Percentiles rank a stretch among this genome's conserved stretches.
These are phyloP conservation scores for Piaya cayana DNA, from an alignment of 2,113 vertebrate genomes.

Conservation along the genomic window DNA sequence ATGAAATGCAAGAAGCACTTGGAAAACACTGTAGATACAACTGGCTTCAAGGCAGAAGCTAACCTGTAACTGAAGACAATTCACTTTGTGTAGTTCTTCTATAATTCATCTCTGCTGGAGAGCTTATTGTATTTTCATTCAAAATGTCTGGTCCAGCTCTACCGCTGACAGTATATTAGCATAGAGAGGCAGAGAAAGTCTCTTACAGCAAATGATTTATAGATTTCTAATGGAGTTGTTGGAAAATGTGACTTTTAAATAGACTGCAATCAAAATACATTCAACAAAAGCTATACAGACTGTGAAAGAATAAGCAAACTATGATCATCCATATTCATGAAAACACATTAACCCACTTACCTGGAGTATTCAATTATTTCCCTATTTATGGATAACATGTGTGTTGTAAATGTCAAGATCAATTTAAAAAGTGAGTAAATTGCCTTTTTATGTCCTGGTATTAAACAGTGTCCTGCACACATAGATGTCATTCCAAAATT, in stretches of 20 bases:
- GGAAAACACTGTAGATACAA: neutral
- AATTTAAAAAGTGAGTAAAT: conserved; percentile 41
- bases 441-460: conserved; percentile 22
- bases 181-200: neutral
- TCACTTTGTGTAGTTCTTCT: neutral
- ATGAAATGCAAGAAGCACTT: neutral
- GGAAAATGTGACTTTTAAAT: conserved; percentile 11
- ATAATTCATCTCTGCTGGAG: neutral
- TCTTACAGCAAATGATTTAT: neutral
- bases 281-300: conserved; percentile 1
- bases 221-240: neutral
- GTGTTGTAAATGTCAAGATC: conserved; percentile 21
- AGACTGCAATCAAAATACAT: conserved; percentile 14
- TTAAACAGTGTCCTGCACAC: conserved; percentile 19
- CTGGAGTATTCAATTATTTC: conserved; percentile 54
- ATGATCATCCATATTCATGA: conserved; percentile 52
- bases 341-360: conserved; percentile 38
- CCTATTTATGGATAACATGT: conserved; percentile 9
- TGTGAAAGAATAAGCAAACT: conserved; percentile 30
- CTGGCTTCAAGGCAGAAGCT: neutral
- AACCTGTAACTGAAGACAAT: neutral
- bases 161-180: neutral
- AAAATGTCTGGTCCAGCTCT: neutral
- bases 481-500: conserved; percentile 13
- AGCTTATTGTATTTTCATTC: neutral